These are phyloP conservation scores for Heliconius ismenius DNA, from an alignment of 2,888 invertebrate genomes.

Conservation along the genomic window DNA sequence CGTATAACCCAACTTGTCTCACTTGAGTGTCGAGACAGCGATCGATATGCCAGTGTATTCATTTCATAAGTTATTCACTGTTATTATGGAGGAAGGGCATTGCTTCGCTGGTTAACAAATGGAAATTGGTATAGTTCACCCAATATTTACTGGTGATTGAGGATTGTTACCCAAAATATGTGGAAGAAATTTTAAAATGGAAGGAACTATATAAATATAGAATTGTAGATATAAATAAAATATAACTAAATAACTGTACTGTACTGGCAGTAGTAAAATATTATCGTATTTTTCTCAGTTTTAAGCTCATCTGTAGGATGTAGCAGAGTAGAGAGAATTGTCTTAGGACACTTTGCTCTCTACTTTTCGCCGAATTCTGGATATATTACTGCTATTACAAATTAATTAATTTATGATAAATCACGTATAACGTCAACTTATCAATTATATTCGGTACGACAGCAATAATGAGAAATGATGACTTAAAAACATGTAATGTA, in stretches of 20 bases:
- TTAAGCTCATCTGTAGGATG: too few relatives aligned
- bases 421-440: background rate
- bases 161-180: background rate
- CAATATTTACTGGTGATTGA: background rate
- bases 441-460: background rate
- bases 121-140: background rate
- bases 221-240: too few relatives aligned
- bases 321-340: background rate
- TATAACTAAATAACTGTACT: too few relatives aligned
- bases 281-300: background rate
- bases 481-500: background rate
- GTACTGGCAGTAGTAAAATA: too few relatives aligned
- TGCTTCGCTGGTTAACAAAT: slow-evolving; percentile 6
- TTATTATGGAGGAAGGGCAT: slow-evolving; percentile 35
- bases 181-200: background rate
- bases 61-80: slow-evolving; percentile 44
- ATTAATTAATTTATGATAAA: background rate
- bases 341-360: too few relatives aligned
- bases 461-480: slow-evolving; percentile 14
- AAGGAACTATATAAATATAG: background rate
- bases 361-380: too few relatives aligned
- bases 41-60: slow-evolving; percentile 42
- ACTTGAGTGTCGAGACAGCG: slow-evolving; percentile 27
- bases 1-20: slow-evolving; percentile 10
- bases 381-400: background rate